phyloP scores from a whole-genome alignment of 2,888 invertebrate genomes.

The Drosophila cognata region DNA sequence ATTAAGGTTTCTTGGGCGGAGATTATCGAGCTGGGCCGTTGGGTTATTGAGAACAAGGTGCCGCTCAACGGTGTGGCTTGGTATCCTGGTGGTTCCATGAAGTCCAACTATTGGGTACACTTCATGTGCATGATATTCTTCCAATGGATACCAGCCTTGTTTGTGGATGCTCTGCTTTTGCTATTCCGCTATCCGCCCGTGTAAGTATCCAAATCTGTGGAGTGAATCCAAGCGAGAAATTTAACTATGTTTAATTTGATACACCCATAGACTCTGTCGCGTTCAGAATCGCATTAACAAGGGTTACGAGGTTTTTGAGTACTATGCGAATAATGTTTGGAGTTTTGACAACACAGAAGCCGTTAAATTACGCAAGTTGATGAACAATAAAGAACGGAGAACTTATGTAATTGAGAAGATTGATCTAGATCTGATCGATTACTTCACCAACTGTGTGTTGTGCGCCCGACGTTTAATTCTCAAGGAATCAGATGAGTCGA shows the following conservation, averaged over 20 bases:
- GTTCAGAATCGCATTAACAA: constrained; percentile 93
- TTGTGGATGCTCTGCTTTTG: constrained; percentile 92
- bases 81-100: constrained; percentile 96
- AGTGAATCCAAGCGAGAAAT: neutral
- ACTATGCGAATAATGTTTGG: constrained; percentile 97
- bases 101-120: constrained; percentile 91
- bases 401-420: constrained; percentile 89
- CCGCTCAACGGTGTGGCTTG: constrained; percentile 95
- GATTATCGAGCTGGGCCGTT: constrained; percentile 92
- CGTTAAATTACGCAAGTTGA: constrained; percentile 86
- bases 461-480: constrained; percentile 92
- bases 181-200: constrained; percentile 94
- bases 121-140: constrained; percentile 93
- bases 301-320: constrained; percentile 95
- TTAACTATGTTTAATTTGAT: neutral
- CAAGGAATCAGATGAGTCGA: constrained; percentile 92
- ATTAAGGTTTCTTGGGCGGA: constrained; percentile 95
- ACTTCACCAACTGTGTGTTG: constrained; percentile 93
- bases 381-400: constrained; percentile 88
- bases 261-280: constrained; percentile 88
- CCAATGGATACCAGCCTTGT: constrained; percentile 95
- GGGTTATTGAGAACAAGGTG: constrained; percentile 90
- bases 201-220: constrained; percentile 86
- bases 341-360: constrained; percentile 91
- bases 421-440: constrained; percentile 90